Conservation (phyloP, 2,113 vertebrate genomes). For the Apodemus sylvaticus region DNA sequence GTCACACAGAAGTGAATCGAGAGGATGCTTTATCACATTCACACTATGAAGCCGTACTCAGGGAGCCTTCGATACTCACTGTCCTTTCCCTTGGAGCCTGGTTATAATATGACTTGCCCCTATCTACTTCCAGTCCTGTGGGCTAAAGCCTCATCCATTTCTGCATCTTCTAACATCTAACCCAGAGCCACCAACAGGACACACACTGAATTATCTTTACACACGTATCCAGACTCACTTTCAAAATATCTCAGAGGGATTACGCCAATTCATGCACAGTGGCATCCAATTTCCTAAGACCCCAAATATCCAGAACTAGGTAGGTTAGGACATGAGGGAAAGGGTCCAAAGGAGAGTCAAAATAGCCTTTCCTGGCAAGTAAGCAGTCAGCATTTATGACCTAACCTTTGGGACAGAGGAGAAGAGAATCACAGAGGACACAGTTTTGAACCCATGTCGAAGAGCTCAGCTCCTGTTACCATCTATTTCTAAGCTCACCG, state of each 20-base stretch:
- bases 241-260: neutral
- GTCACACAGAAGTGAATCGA: neutral
- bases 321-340: neutral
- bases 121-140: neutral
- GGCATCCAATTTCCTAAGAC: neutral
- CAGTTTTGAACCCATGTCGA: accelerated
- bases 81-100: neutral
- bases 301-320: neutral
- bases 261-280: neutral
- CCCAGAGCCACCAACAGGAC: neutral
- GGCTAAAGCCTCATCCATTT: neutral
- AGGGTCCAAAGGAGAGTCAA: neutral
- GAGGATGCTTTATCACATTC: neutral
- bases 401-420: neutral
- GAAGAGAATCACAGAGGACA: neutral
- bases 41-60: neutral
- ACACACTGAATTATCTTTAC: neutral
- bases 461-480: accelerated
- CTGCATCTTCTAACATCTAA: neutral
- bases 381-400: neutral
- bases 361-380: neutral
- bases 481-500: neutral
- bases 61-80: neutral
- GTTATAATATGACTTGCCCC: neutral
- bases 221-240: neutral